phyloP scores from a whole-genome alignment of 35 echinoderm and acorn worm species.

The Stichopus chloronotus region DNA sequence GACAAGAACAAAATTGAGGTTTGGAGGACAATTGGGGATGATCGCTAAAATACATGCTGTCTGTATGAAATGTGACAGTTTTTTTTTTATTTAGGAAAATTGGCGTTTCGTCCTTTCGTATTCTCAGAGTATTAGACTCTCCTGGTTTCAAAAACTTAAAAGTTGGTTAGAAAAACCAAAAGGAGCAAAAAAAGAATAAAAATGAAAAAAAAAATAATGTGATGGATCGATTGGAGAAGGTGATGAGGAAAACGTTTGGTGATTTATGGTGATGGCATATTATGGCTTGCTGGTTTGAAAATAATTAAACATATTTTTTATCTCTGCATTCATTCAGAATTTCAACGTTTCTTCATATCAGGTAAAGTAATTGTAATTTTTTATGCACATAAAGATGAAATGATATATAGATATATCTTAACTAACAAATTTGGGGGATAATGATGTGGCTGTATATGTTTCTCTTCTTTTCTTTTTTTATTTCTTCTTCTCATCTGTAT shows the following conservation, averaged over 20 bases:
- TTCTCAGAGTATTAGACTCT: background rate
- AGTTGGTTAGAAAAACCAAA: background rate
- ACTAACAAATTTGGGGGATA: constrained; percentile 25
- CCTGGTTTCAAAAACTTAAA: background rate
- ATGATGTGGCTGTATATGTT: too few species aligned
- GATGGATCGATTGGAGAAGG: background rate
- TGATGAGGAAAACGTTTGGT: constrained; percentile 1
- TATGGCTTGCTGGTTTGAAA: constrained; percentile 26
- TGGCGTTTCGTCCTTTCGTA: background rate
- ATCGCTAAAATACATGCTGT: background rate
- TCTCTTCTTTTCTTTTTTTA: background rate
- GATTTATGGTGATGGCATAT: constrained; percentile 38
- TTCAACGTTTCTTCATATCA: constrained; percentile 42
- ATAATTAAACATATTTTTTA: constrained; percentile 41
- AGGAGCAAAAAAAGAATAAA: background rate
- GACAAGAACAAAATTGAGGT: background rate
- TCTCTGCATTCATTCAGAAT: constrained; percentile 41
- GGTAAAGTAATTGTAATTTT: constrained; percentile 56
- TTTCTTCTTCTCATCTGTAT: background rate
- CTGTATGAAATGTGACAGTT: background rate
- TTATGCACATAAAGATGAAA: constrained; percentile 61
- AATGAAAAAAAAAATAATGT: background rate
- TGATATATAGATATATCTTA: constrained; percentile 63
- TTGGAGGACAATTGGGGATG: too few species aligned
- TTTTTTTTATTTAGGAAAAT: background rate